Conservation (phyloP, 2,888 invertebrate species). For the Aplocera efformata region DNA sequence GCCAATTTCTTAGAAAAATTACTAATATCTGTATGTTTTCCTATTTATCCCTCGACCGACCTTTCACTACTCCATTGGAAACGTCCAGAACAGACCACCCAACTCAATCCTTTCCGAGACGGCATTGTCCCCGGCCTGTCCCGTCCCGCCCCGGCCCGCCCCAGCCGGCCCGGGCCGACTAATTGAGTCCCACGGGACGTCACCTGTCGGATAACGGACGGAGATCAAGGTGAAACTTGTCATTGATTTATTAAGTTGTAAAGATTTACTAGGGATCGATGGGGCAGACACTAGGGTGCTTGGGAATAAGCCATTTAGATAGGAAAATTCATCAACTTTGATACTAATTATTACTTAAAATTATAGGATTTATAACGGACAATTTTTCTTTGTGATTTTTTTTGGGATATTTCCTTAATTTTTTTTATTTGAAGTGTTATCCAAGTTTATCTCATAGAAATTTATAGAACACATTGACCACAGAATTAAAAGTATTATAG, state of each 20-base stretch:
- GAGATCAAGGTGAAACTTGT: constrained; percentile 22
- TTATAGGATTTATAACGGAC: too few species aligned
- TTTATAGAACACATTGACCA: too few species aligned
- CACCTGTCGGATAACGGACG: constrained; percentile 36
- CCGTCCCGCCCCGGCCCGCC: constrained; percentile 11
- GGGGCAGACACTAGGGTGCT: too few species aligned
- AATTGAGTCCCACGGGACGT: constrained; percentile 36
- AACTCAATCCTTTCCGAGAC: constrained; percentile 14
- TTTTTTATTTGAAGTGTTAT: too few species aligned
- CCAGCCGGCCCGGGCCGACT: constrained; percentile 23
- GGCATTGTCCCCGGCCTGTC: background rate
- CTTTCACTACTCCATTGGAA: constrained; percentile 13
- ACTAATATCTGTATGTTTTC: background rate
- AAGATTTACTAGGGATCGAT: constrained; percentile 21
- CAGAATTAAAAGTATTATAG: too few species aligned
- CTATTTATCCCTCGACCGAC: constrained; percentile 4
- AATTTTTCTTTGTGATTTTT: too few species aligned
- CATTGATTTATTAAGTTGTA: constrained; percentile 29
- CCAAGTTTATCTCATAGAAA: too few species aligned
- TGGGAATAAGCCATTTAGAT: too few species aligned
- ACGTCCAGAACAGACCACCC: constrained; percentile 10
- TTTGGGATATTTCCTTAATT: too few species aligned
- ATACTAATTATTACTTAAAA: too few species aligned
- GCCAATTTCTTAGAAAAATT: too few species aligned
- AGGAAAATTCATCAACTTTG: too few species aligned